These are phyloP conservation scores for Pyrgilauda ruficollis DNA, from an alignment of 2,113 vertebrate species.

Conservation along the genomic window DNA sequence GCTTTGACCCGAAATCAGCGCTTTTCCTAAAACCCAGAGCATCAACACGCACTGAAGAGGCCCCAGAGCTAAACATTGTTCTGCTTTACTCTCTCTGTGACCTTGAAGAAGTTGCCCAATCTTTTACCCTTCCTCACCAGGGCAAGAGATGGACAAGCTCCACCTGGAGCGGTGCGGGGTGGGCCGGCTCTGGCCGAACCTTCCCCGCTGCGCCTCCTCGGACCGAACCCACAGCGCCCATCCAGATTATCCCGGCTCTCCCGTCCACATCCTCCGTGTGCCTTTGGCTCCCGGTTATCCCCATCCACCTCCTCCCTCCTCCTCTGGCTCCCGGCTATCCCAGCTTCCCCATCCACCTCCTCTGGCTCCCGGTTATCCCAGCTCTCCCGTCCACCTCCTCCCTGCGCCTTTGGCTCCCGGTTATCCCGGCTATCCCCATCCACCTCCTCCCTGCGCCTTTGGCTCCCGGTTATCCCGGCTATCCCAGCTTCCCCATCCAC, in stretches of 20 bases:
- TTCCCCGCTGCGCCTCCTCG: background rate
- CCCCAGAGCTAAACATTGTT: background rate
- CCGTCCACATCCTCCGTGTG: background rate
- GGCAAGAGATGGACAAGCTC: background rate
- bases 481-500: background rate
- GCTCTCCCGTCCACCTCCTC: no score
- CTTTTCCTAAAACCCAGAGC: background rate
- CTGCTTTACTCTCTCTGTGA: background rate
- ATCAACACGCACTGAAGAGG: accelerated
- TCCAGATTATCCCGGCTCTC: background rate
- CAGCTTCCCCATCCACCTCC: no score
- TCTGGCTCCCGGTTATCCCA: background rate
- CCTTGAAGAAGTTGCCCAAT: background rate
- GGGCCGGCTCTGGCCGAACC: background rate
- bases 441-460: no score
- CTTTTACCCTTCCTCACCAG: background rate
- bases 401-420: no score
- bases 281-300: background rate
- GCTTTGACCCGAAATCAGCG: accelerated
- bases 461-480: background rate
- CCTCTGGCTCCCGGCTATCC: no score
- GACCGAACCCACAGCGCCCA: background rate
- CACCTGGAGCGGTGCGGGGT: background rate
- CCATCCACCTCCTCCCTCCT: background rate
- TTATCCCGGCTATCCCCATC: background rate